phyloP scores from a whole-genome alignment of 2,888 invertebrate species.

The Agrenia bidenticulata region DNA sequence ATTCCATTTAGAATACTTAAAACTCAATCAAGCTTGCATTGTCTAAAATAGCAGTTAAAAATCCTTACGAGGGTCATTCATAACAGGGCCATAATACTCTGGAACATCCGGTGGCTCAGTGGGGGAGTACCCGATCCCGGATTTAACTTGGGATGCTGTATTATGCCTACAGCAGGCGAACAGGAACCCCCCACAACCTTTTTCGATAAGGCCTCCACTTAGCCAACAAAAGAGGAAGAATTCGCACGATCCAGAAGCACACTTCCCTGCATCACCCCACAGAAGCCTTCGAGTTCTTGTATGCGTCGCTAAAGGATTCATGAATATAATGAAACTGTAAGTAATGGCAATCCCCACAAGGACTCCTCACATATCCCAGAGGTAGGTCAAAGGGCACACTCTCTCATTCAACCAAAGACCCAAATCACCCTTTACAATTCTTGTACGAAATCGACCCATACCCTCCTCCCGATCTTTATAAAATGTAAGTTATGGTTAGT shows the following conservation, averaged over 20 bases:
- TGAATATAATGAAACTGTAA: no score
- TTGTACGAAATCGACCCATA: no score
- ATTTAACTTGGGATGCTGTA: slow-evolving; percentile 48
- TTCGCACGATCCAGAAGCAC: slow-evolving; percentile 77
- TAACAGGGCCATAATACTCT: slow-evolving; percentile 69
- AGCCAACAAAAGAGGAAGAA: slow-evolving; percentile 88
- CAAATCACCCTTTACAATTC: no score
- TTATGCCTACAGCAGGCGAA: slow-evolving; percentile 81
- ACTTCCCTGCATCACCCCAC: slow-evolving; percentile 58
- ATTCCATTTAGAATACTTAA: no score
- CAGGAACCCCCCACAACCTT: slow-evolving; percentile 75
- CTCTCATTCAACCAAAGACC: no score
- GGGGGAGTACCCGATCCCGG: slow-evolving; percentile 52
- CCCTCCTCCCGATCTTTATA: no score
- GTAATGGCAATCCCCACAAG: no score
- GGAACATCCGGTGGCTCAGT: slow-evolving; percentile 54
- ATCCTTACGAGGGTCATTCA: slow-evolving; percentile 76
- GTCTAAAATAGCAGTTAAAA: no score
- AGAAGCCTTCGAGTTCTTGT: slow-evolving; percentile 30
- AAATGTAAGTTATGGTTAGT: no score
- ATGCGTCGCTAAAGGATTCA: neutral
- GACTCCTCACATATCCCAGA: no score
- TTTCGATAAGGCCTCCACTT: slow-evolving; percentile 80
- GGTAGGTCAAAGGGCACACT: no score
- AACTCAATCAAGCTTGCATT: no score